Evolutionary conservation across 2,888 invertebrate species (phyloP).

Genomic region (Drepana falcataria): DNA sequence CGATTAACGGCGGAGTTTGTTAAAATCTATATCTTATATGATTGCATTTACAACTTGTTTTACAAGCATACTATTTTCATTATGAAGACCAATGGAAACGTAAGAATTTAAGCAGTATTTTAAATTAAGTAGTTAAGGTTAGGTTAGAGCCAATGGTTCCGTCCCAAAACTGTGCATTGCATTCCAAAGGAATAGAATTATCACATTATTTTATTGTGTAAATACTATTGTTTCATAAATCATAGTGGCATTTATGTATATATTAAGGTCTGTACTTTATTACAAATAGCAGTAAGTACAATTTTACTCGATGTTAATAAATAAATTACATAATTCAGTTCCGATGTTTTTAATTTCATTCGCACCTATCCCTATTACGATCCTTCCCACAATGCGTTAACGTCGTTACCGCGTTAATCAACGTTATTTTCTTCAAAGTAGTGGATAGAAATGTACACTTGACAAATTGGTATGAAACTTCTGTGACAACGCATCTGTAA

Average conservation of each 20-base stretch:
- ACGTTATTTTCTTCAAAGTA: too few relatives aligned
- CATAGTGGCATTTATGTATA: slow-evolving; percentile 17
- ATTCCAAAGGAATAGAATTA: slow-evolving; percentile 70
- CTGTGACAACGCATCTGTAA: too few relatives aligned
- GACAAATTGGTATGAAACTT: too few relatives aligned
- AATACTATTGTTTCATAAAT: slow-evolving; percentile 19
- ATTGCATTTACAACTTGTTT: slow-evolving; percentile 27
- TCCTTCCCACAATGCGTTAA: too few relatives aligned
- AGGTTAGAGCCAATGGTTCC: slow-evolving; percentile 47
- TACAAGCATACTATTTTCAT: slow-evolving; percentile 10
- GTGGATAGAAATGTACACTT: too few relatives aligned
- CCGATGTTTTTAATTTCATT: neutral
- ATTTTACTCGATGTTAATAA: neutral
- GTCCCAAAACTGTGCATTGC: slow-evolving; percentile 66
- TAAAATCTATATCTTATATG: slow-evolving; percentile 17
- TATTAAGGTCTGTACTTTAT: neutral
- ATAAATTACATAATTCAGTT: neutral
- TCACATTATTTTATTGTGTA: slow-evolving; percentile 21
- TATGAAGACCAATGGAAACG: slow-evolving; percentile 21
- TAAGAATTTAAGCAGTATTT: slow-evolving; percentile 34
- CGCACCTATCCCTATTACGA: too few relatives aligned
- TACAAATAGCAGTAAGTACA: neutral
- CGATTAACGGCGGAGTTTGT: too few relatives aligned
- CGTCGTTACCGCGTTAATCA: too few relatives aligned
- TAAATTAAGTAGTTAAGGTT: slow-evolving; percentile 14